phyloP scores from a whole-genome alignment of 2,113 vertebrate species.

The Xiphorhynchus elegans region DNA sequence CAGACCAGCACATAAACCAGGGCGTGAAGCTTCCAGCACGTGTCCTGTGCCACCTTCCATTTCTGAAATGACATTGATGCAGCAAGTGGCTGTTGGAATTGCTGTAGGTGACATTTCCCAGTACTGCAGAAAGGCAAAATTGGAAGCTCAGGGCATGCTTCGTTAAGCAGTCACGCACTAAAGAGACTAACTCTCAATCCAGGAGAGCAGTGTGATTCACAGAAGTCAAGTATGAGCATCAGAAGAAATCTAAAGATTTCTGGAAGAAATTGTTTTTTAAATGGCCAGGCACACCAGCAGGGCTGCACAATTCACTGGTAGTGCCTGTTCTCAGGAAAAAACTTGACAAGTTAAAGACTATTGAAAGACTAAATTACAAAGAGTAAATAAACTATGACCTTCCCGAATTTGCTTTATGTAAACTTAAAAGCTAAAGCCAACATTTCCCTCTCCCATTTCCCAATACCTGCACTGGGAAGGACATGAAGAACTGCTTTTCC shows the following conservation, averaged over 20 bases:
- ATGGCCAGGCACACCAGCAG: background rate
- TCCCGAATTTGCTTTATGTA: background rate
- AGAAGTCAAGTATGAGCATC: background rate
- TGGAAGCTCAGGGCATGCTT: background rate
- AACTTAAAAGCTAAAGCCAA: background rate
- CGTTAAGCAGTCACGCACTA: background rate
- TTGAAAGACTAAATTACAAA: background rate
- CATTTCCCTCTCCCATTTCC: background rate
- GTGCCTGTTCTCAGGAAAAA: background rate
- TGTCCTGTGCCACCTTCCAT: background rate
- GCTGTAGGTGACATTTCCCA: background rate
- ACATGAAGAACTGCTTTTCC: background rate
- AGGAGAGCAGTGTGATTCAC: background rate
- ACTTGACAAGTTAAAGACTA: background rate
- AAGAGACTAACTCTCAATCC: background rate
- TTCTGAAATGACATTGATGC: background rate
- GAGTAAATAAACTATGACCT: background rate
- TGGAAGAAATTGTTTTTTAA: background rate
- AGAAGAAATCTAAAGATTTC: background rate
- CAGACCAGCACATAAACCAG: background rate
- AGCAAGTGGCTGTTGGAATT: background rate
- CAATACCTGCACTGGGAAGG: background rate
- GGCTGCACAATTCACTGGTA: background rate
- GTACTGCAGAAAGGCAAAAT: background rate
- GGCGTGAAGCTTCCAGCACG: accelerated